Base-by-base conservation (phyloP, 2,888 invertebrate species). In the Nebria salina region DNA sequence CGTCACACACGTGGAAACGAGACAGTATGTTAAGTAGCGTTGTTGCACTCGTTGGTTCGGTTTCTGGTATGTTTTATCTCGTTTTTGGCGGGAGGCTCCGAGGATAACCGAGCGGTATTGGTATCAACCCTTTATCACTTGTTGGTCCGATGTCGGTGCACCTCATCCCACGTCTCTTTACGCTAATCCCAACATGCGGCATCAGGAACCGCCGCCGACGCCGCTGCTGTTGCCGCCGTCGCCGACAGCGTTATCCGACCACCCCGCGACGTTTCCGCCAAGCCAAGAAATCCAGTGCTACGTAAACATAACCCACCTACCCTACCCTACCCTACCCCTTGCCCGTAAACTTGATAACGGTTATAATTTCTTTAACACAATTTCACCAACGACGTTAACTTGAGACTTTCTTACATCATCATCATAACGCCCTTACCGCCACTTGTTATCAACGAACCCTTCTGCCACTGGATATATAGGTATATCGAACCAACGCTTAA, bases 161-260 rank as follows among this genome's bases (percentile, higher is more conserved):
- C 81, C 81, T 81, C 81, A 81, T 81, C 81, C 81, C 81, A 76
- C 76, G 75, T 75, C 81, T 76, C 76, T 76, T 81, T 76, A 76
- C 81, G 76, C 81, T 81, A 81, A 81, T 81, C 81, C 81, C 81
- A 76, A 76, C 87, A 89, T 90, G 89, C 89, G 90, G 81, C 80
- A 72, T 70, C 70, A 72, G 65, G 89, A 89, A 89, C 43, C 75
- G 74, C 74, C 72, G 72, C 41, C 82, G 80, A 64, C 65, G 65
- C 76, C 26, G 65, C 74, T 15, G n/a, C 43, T 6, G 42, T 74
- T 65, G 68, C 75, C 70, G 65, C 43, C 70, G 75, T 25, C 75
- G 89, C 90, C 90, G 90, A 87, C 88, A 89, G 87, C 87, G 90
- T 90, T 66, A 66, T 13, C 90, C 89, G 89, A 86, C 54, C 86